phyloP scores from a whole-genome alignment of 2,797 vertebrate species.

The Prionace glauca region DNA sequence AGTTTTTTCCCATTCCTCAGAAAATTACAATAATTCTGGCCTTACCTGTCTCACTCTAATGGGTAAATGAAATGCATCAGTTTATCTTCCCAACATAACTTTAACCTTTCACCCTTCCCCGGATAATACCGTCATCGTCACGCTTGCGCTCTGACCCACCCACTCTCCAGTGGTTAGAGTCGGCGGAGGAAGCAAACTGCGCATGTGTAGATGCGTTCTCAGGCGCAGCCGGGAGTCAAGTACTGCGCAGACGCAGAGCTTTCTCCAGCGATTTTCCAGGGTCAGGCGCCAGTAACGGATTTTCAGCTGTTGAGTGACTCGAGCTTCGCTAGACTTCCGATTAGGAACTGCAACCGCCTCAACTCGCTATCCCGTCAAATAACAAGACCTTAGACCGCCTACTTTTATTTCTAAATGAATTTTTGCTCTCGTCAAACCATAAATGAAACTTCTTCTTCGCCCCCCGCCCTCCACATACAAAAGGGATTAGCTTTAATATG shows the following conservation, averaged over 20 bases:
- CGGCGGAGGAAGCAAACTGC: background rate
- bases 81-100: background rate
- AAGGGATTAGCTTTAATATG: background rate
- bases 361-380: background rate
- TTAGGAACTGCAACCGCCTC: background rate
- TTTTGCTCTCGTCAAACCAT: background rate
- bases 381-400: background rate
- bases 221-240: no score
- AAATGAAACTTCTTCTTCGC: background rate
- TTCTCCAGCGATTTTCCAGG: background rate
- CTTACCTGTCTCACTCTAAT: constrained; percentile 4
- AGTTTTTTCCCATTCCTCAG: no score
- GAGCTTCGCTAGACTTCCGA: no score
- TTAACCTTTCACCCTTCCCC: constrained; percentile 1
- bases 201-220: background rate
- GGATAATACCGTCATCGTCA: background rate
- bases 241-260: background rate
- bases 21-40: background rate
- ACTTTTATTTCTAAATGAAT: background rate
- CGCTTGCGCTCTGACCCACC: background rate
- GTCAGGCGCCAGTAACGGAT: background rate
- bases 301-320: background rate
- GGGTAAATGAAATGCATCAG: background rate
- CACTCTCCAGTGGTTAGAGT: background rate
- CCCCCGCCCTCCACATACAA: background rate